Conservation (phyloP, 1,140 invertebrate genomes). For the Grapholita molesta region DNA sequence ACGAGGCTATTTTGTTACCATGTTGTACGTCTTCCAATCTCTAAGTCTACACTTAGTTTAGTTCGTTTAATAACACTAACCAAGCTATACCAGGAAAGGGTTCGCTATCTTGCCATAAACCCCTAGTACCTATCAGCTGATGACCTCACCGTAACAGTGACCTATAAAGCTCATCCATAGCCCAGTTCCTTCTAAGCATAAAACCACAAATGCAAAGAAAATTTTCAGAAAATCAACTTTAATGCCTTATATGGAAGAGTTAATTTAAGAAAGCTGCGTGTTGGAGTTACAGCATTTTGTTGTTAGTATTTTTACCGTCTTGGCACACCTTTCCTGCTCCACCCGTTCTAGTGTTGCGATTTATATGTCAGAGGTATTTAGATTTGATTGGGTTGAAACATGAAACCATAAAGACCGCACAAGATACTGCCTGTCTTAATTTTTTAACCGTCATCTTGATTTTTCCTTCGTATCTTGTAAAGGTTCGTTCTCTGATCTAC, state of each 20-base stretch:
- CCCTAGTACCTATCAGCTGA: neutral
- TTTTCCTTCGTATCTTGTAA: too few species aligned
- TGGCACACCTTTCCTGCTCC: slow-evolving; percentile 60
- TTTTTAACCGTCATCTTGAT: too few species aligned
- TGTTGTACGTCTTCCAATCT: neutral
- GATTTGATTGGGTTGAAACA: slow-evolving; percentile 22
- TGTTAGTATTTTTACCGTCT: slow-evolving; percentile 20
- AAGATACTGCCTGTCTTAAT: too few species aligned
- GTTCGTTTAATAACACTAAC: neutral
- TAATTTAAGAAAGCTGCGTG: neutral
- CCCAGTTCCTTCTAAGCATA: neutral
- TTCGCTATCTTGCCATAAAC: neutral
- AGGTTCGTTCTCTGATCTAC: too few species aligned
- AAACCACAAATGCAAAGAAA: neutral
- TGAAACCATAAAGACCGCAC: too few species aligned
- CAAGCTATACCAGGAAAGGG: neutral
- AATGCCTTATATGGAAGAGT: neutral
- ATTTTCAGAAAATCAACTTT: neutral
- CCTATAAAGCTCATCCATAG: slow-evolving; percentile 51
- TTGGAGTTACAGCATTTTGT: neutral
- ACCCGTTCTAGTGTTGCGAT: slow-evolving; percentile 30
- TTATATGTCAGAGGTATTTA: slow-evolving; percentile 1
- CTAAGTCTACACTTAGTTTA: neutral
- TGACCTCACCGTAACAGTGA: slow-evolving; percentile 33
- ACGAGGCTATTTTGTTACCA: too few species aligned